Percentiles rank a stretch among this genome's conserved stretches.
These are phyloP conservation scores for Calliopum simillimum DNA, from an alignment of 2,888 invertebrate genomes.

Conservation along the genomic window DNA sequence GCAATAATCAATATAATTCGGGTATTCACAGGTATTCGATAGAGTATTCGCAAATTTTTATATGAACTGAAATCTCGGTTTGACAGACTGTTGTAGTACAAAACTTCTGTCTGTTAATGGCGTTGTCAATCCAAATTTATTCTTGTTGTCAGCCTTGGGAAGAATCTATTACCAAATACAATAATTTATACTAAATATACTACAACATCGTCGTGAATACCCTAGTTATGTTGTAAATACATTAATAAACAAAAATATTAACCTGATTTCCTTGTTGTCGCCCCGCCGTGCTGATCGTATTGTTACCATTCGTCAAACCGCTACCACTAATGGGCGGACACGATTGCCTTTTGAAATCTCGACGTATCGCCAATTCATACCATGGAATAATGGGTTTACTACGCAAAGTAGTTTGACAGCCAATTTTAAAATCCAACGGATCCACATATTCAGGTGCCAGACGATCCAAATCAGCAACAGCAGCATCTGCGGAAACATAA, in stretches of 20 bases:
- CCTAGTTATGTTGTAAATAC: not conserved
- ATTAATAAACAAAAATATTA: conserved; percentile 39
- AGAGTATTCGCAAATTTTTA: no score
- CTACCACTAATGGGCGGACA: conserved; percentile 76
- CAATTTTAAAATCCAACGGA: conserved; percentile 75
- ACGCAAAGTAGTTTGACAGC: conserved; percentile 75
- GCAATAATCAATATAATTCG: no score
- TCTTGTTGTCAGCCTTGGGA: no score
- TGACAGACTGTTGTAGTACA: no score
- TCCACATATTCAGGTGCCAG: conserved; percentile 65
- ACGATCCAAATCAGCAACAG: conserved; percentile 57
- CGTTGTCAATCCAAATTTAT: no score
- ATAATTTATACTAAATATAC: no score
- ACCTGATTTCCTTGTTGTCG: conserved; percentile 58
- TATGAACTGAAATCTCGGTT: no score
- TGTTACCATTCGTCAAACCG: conserved; percentile 65
- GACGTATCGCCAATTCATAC: conserved; percentile 88
- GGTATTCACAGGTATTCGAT: no score
- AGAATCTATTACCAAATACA: no score
- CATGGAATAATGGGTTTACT: conserved; percentile 82
- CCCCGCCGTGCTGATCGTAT: conserved; percentile 42
- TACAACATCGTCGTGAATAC: no score
- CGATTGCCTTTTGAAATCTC: conserved; percentile 79
- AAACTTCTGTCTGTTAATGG: no score
- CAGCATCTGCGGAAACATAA: conserved; percentile 60